Percentiles rank a stretch among this genome's conserved stretches.
Conservation (phyloP, 2,797 vertebrate genomes). For the Crocidura indochinensis region DNA sequence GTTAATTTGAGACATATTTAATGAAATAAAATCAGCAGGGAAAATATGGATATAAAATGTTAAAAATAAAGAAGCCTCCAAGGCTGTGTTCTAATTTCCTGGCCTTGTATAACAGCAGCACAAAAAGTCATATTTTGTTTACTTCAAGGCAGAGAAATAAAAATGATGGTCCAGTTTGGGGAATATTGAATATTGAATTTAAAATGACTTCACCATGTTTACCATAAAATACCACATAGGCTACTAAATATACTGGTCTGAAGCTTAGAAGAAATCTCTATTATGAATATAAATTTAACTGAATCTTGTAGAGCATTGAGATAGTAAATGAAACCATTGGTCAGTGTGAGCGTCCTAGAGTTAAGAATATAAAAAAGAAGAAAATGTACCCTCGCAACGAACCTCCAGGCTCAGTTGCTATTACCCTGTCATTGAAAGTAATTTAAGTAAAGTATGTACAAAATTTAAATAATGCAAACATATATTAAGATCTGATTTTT, state of each 20-base stretch:
- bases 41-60: background rate
- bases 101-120: slow-evolving; percentile 9
- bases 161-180: background rate
- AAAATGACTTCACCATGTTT: slow-evolving; percentile 36
- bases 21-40: slow-evolving; percentile 6
- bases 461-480: slow-evolving; percentile 52
- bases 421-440: no score
- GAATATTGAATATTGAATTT: slow-evolving; percentile 4
- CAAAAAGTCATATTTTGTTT: slow-evolving; percentile 1
- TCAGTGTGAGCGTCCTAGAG: background rate
- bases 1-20: slow-evolving; percentile 21
- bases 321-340: background rate
- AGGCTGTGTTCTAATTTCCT: background rate
- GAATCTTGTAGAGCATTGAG: background rate
- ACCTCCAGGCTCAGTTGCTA: no score
- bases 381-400: background rate
- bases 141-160: background rate
- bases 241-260: background rate
- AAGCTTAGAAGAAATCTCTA: background rate
- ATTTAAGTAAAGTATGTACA: background rate
- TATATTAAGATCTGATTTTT: background rate
- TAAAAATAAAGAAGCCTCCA: background rate
- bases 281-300: background rate
- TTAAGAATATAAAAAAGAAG: background rate
- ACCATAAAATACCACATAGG: background rate